A percentile compares a stretch with the other conserved stretches of the same genome.
Conservation (phyloP, 2,797 vertebrate genomes). For the Setipinna tenuifilis region DNA sequence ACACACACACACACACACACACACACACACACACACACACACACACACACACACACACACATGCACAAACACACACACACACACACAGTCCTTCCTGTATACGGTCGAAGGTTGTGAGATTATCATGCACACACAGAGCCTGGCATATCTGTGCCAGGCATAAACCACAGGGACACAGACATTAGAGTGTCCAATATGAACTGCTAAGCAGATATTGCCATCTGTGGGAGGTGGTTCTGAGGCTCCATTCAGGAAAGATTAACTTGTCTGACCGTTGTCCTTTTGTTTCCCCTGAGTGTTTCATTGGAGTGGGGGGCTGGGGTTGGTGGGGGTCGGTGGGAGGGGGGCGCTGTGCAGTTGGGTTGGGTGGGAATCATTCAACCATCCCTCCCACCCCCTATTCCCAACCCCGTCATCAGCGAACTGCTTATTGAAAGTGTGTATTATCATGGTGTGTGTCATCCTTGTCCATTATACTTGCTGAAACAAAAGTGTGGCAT, state of each 20-base stretch:
- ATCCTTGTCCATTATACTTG: constrained; percentile 18
- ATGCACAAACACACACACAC: too few relatives aligned
- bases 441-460: constrained; percentile 27
- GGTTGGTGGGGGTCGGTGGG: too few relatives aligned
- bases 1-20: too few relatives aligned
- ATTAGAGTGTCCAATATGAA: background rate
- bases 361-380: background rate
- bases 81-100: background rate
- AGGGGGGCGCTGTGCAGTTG: too few relatives aligned
- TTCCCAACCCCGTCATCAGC: background rate
- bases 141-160: background rate
- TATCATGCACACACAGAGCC: background rate
- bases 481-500: constrained; percentile 51
- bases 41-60: too few relatives aligned
- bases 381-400: background rate
- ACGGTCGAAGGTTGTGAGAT: background rate
- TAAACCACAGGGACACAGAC: constrained; percentile 25
- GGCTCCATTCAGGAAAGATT: constrained; percentile 33
- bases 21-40: too few relatives aligned
- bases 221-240: constrained; percentile 22
- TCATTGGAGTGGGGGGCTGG: background rate
- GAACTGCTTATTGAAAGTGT: constrained; percentile 26
- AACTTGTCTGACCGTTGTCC: constrained; percentile 39
- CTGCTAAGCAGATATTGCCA: constrained; percentile 18
- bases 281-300: constrained; percentile 25